These are phyloP conservation scores for Triops cancriformis DNA, from an alignment of 1,140 invertebrate genomes.

Conservation along the genomic window DNA sequence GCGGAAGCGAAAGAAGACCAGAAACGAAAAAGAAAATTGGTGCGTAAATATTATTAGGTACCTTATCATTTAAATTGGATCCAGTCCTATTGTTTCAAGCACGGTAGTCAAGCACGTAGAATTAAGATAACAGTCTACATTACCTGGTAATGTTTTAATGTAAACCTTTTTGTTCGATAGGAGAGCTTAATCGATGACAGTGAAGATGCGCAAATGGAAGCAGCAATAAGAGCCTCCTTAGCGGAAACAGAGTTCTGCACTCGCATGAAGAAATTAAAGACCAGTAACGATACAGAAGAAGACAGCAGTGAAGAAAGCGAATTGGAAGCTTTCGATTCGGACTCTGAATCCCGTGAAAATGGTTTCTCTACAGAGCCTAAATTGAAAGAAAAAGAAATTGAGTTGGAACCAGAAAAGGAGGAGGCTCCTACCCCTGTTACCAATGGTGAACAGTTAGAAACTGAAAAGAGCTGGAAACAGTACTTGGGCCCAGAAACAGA, in stretches of 20 bases:
- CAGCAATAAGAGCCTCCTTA: slow-evolving; percentile 42
- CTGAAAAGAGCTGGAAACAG: slow-evolving; percentile 34
- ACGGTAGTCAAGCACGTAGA: too few species aligned
- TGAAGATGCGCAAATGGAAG: slow-evolving; percentile 43
- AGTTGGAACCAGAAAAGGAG: slow-evolving; percentile 12
- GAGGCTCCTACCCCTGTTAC: background rate
- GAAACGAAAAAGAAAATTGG: slow-evolving; percentile 1
- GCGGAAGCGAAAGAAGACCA: background rate
- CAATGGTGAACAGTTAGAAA: slow-evolving; percentile 34
- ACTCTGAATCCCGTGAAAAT: slow-evolving; percentile 18
- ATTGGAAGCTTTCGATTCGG: slow-evolving; percentile 19
- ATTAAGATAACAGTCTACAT: too few species aligned
- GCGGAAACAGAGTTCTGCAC: slow-evolving; percentile 2
- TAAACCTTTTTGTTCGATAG: too few species aligned
- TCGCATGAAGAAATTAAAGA: background rate
- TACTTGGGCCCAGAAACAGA: slow-evolving; percentile 35
- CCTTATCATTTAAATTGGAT: too few species aligned
- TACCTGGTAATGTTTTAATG: too few species aligned
- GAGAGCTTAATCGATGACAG: slow-evolving; percentile 40
- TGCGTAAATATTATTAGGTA: too few species aligned
- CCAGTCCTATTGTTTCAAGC: too few species aligned
- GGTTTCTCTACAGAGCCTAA: background rate
- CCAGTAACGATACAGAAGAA: slow-evolving; percentile 31
- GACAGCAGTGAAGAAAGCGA: slow-evolving; percentile 31
- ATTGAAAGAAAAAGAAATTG: background rate